Base-by-base conservation (phyloP, 92 coral and sea anemone genomes). In the Palythoa heliodiscus region DNA sequence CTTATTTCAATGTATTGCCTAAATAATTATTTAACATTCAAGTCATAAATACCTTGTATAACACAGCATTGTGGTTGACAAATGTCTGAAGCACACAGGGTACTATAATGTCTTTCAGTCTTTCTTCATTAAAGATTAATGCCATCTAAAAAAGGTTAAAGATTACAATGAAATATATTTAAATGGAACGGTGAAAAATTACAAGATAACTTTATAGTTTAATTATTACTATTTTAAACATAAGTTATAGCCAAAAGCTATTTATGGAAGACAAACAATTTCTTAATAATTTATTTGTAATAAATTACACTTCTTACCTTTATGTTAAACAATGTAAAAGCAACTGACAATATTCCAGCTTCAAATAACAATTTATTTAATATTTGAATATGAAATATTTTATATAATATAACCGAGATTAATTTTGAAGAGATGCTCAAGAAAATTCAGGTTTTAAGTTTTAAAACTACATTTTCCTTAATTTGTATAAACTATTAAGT, bases 41-140 rank as follows among this genome's bases (percentile, higher is more conserved):
- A 43, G 50, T 60, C 23, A 3, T 61, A 29, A 29, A 61, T 71
- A 94, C 99, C 95, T 97, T 97, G 77, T 94, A 97, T 47, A 97
- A 80, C 52, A 91, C 88, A 13, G 99, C 99, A 86, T 97, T 91
- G 72, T 97, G 99, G 88, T 97, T 97, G 22, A 97, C 91, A 78
- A 97, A 97, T 82, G 95, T 96, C 70, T 97, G 99, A 85, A 95
- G 94, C 20, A 97, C 99, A 88, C 99, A 97, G 1, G 99, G 99
- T 81, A 93, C 89, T 23, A 67, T 63, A 23, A 97, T 69, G 75
- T 97, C 97, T 79, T 90, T 88, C 71, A 97, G 89, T 5, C 98
- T 97, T 77, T 93, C 95, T 81, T 94, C 90, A 78, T 88, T 93
- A 87, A 97, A 97, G 16, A 97, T 94, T 20, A 97, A 74, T 68